A percentile compares a stretch with the other conserved stretches of the same genome.
Conservation (phyloP, 2,888 invertebrate genomes). For the Luffia ferchaultella region DNA sequence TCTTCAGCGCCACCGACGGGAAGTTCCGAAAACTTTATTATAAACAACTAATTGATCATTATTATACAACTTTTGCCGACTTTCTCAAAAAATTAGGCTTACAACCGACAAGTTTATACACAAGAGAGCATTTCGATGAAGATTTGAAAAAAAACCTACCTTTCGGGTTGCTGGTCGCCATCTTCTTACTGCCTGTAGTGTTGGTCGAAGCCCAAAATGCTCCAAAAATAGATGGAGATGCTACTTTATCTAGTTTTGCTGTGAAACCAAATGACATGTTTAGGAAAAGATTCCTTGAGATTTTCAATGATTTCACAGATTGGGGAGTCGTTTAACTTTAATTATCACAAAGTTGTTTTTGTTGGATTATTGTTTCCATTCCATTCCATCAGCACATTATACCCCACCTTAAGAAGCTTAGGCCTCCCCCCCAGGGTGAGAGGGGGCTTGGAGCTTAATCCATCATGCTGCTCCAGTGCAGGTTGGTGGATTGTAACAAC, state of each 20-base stretch:
- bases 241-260: slow-evolving; percentile 21
- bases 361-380: no score
- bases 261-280: slow-evolving; percentile 27
- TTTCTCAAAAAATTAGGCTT: slow-evolving; percentile 22
- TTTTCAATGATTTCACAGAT: slow-evolving; percentile 7
- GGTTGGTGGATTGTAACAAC: no score
- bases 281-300: slow-evolving; percentile 27
- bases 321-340: slow-evolving; percentile 5
- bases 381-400: no score
- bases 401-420: no score
- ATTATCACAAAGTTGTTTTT: not conserved
- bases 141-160: slow-evolving; percentile 31
- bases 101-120: slow-evolving; percentile 25
- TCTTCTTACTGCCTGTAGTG: slow-evolving; percentile 33
- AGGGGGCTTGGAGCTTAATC: no score
- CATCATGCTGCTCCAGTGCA: no score
- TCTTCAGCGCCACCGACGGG: slow-evolving; percentile 13
- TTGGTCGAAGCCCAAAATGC: slow-evolving; percentile 33
- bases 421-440: no score
- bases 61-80: slow-evolving; percentile 5
- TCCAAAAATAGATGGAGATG: slow-evolving; percentile 23
- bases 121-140: slow-evolving; percentile 28
- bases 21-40: slow-evolving; percentile 12
- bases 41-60: slow-evolving; percentile 8
- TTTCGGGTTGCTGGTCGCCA: slow-evolving; percentile 21